phyloP scores from a whole-genome alignment of 2,888 invertebrate genomes.

The Nephrotoma appendiculata region DNA sequence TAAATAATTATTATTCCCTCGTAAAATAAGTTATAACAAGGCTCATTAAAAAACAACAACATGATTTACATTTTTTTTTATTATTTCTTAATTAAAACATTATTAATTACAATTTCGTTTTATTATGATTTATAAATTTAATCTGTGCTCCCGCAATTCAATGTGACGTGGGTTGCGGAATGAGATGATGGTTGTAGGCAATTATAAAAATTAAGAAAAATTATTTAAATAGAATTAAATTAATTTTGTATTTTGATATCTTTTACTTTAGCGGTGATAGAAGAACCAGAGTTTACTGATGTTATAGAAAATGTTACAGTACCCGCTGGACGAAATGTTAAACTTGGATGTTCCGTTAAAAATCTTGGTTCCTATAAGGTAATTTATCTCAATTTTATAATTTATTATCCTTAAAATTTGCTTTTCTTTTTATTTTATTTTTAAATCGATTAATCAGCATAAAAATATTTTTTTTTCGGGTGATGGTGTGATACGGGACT shows the following conservation, averaged over 20 bases:
- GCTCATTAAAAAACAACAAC: not conserved
- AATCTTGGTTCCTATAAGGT: conserved; percentile 86
- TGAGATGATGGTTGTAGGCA: too few relatives aligned
- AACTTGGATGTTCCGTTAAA: conserved; percentile 79
- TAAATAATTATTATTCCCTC: not conserved
- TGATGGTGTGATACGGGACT: not conserved
- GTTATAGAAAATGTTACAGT: conserved; percentile 80
- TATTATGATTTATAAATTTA: not conserved
- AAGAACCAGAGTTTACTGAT: conserved; percentile 83
- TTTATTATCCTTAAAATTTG: not conserved
- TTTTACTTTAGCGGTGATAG: conserved; percentile 48
- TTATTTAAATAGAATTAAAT: not conserved
- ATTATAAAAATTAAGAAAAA: not conserved
- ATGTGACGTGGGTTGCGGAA: not conserved
- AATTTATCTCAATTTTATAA: conserved; percentile 14
- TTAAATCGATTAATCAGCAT: conserved; percentile 4
- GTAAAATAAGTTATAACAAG: not conserved
- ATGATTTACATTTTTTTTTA: not conserved
- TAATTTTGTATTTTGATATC: conserved; percentile 7
- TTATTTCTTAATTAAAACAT: not conserved
- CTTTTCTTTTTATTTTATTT: not conserved
- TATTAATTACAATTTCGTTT: not conserved
- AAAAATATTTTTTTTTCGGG: not conserved
- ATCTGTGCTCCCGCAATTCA: not conserved
- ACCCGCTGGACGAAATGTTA: conserved; percentile 70